A percentile compares a stretch with the other conserved stretches of the same genome.
Conservation (phyloP, 2,113 vertebrate genomes). For the Murina feae region DNA sequence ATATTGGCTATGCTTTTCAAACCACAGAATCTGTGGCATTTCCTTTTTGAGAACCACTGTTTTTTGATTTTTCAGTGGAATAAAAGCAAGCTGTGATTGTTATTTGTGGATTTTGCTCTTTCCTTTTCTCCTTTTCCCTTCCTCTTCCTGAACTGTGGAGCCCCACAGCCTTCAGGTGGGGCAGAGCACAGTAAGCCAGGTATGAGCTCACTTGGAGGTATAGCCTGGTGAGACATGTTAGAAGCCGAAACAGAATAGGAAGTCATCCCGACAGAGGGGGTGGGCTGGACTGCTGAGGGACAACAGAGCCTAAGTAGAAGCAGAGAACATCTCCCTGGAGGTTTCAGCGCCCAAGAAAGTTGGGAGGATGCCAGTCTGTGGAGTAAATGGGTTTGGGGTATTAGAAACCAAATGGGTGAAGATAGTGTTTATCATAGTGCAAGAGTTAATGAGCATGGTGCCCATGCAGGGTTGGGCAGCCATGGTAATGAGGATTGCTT, state of each 20-base stretch:
- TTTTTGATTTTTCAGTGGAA: background rate
- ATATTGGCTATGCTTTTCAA: background rate
- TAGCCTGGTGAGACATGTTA: background rate
- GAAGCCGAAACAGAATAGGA: background rate
- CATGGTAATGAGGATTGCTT: background rate
- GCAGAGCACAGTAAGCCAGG: background rate
- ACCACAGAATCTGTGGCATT: conserved; percentile 16
- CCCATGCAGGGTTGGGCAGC: too few species aligned
- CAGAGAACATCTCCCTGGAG: background rate
- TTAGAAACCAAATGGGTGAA: background rate
- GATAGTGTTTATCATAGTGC: background rate
- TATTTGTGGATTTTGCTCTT: background rate
- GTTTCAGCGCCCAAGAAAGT: background rate
- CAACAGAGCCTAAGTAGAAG: background rate
- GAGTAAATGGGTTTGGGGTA: background rate
- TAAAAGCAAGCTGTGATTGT: background rate
- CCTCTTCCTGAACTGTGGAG: background rate
- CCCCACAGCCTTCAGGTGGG: background rate
- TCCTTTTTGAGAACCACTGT: background rate
- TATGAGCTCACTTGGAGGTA: background rate
- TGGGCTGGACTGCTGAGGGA: accelerated
- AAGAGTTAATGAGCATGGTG: background rate
- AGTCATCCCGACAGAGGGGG: accelerated
- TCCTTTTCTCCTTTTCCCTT: background rate
- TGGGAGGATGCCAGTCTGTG: background rate